Evolutionary conservation across 2,888 invertebrate genomes (phyloP), one percentile per base, ranked within the genome.

Genomic region (Apantesis nais): DNA sequence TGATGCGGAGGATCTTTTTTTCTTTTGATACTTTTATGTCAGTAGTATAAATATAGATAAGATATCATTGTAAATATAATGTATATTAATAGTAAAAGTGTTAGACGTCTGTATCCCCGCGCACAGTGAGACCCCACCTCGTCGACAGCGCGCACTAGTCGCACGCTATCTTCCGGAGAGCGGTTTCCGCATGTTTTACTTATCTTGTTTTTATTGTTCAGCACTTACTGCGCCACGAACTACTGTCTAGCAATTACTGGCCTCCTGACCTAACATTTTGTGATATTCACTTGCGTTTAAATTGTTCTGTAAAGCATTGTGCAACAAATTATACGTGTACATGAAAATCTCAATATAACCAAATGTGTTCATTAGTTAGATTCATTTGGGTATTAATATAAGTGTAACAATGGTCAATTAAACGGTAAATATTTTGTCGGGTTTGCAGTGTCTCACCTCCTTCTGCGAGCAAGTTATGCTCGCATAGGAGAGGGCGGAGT

Each of bases 111-210:
- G 7, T 16, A 22, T 66, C 11, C 9, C 58, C 62, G 69, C 65
- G 5, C 8, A 12, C 16, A 61, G 25, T 69, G 48, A 48, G 8
- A 25, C 70, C 44, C n/a, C 48, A 29, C 70, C 58, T 60, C 58
- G 12, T 25, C 25, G n/a, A 37, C 55, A 29, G 65, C 44, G 29
- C 62, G 58, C n/a, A 11, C 16, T 25, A 12, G 52, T 70, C 76
- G 70, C 84, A 80, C 72, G 82, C 75, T 73, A 79, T 75, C 83
- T 88, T 89, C 89, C 90, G 90, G 85, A 80, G 87, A 84, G 68
- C 76, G 81, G 67, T 78, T 86, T 89, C 88, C 90, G 87, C 78
- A 76, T 86, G 82, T 86, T 76, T 73, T 74, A 78, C 78, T 79
- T 78, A 80, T 82, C 80, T 76, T 31, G 14, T 70, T 75, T 67